Base-by-base conservation (phyloP, 1,140 invertebrate genomes). In the Microvelia longipes region DNA sequence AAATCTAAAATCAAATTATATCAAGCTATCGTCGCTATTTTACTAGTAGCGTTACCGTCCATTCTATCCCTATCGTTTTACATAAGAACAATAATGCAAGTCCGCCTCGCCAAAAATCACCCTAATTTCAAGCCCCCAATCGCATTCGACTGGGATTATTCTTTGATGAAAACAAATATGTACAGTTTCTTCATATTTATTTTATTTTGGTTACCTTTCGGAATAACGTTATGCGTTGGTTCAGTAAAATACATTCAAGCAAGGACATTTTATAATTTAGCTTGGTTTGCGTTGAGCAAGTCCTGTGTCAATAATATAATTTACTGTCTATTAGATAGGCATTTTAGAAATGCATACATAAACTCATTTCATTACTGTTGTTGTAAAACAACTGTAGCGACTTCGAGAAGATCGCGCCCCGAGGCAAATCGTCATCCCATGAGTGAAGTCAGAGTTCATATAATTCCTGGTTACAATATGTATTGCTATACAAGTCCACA, bases 341-440 rank as follows among this genome's bases (percentile, higher is more conserved):
- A 87, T 76, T 91, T 90, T 75, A 81, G 88, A n/a, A 86, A 83
- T 71, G 88, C 89, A 1, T 93, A 89, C 76, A 81, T 87, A 26
- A 88, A 90, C 75, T 78, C 92, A 13, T 92, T 91, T 75, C 85
- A 91, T 73, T 92, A 92, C 73, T 92, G 90, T 76, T 92, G 88
- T 75, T 91, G 90, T 79, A 92, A 92, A 77, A 90, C 86, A 2
- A 88, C 87, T 2, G 85, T 91, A 5, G 85, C 87, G 27, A 86
- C 88, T 69, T 85, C 87, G 0, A 80, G 88, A 11, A 81, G 87
- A 69, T 81, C 86, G 15, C 77, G 87, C 28, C 80, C 82, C n/a
- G 84, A 85, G 27, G 73, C 77, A 2, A 76, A 80, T 2, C 75
- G 85, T 0, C n/a, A n/a, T n/a, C 82, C 85, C 1, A 80, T 85